Evolutionary conservation across 37 sponge, comb jelly and placozoan species (phyloP).

Genomic region (Tethya wilhelma): DNA sequence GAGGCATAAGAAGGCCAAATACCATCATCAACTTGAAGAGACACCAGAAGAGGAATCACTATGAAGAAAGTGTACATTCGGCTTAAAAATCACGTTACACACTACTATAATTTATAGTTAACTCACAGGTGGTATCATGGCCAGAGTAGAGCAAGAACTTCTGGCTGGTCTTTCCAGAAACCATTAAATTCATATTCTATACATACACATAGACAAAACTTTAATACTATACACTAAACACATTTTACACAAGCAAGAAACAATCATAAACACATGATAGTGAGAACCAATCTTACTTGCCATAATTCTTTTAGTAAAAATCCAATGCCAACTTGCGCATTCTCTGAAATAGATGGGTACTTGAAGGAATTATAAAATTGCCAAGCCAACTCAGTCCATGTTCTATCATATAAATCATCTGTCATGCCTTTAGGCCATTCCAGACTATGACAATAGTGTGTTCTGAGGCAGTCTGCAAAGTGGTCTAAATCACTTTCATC

Average conservation of each 20-base stretch:
- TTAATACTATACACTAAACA: too few species aligned
- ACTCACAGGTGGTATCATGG: constrained; percentile 54
- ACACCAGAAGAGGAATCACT: constrained; percentile 48
- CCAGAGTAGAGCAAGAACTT: constrained; percentile 53
- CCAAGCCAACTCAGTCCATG: constrained; percentile 34
- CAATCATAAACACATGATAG: too few species aligned
- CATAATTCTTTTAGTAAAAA: constrained; percentile 48
- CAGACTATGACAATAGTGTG: constrained; percentile 40
- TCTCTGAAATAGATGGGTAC: constrained; percentile 47
- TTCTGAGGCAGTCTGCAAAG: constrained; percentile 38
- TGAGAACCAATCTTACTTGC: constrained; percentile 15
- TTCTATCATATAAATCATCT: constrained; percentile 3
- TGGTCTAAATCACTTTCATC: constrained; percentile 24
- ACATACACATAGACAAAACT: too few species aligned
- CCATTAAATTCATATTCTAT: constrained; percentile 35
- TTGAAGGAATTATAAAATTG: constrained; percentile 18
- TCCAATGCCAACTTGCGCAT: constrained; percentile 43
- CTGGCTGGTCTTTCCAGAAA: constrained; percentile 1
- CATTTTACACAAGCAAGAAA: too few species aligned
- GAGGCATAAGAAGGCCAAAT: constrained; percentile 56
- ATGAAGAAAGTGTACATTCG: not conserved
- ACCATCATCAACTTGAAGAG: constrained; percentile 42
- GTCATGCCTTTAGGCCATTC: constrained; percentile 50
- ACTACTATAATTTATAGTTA: not conserved
- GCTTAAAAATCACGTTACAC: not conserved